These are phyloP conservation scores for Pica pica DNA, from an alignment of 2,113 vertebrate species.

Conservation along the genomic window DNA sequence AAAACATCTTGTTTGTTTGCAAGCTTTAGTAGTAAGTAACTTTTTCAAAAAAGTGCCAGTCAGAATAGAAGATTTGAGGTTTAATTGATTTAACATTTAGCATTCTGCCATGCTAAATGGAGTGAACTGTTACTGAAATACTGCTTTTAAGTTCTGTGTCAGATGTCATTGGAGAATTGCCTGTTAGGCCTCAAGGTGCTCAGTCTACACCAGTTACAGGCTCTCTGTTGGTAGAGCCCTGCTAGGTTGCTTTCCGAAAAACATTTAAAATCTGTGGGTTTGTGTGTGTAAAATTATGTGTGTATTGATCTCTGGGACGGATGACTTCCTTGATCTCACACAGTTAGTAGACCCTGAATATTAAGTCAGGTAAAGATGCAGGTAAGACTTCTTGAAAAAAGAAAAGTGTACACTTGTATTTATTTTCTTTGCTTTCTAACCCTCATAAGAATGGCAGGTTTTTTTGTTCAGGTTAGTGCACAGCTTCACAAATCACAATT, in stretches of 20 bases:
- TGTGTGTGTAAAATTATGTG: not conserved
- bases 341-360: not conserved
- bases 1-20: not conserved
- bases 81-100: not conserved
- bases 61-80: not conserved
- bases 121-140: not conserved
- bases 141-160: not conserved
- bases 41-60: not conserved
- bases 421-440: not conserved
- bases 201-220: accelerated
- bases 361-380: not conserved
- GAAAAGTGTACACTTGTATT: not conserved
- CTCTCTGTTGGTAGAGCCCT: not conserved
- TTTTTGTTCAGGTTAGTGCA: not conserved
- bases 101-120: not conserved
- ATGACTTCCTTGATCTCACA: not conserved
- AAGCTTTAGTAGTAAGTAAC: not conserved
- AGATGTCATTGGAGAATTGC: not conserved
- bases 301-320: not conserved
- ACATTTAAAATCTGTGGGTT: not conserved
- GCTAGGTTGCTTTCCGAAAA: not conserved
- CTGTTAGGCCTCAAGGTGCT: not conserved
- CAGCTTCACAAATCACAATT: not conserved
- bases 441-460: accelerated
- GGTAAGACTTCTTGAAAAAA: not conserved